phyloP scores from a whole-genome alignment of 2,888 invertebrate species.

The Hypsopygia costalis region DNA sequence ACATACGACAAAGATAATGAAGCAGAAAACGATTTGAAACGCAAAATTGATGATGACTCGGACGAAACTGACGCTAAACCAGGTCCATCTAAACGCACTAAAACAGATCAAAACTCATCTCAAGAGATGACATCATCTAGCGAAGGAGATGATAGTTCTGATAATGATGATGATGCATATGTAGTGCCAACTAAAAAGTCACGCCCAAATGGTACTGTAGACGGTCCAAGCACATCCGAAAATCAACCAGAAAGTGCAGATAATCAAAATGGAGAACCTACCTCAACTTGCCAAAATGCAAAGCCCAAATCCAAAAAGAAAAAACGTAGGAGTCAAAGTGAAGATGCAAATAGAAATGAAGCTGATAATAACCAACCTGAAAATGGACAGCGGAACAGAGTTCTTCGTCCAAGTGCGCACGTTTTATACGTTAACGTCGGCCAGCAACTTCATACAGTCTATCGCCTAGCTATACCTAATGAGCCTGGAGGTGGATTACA shows the following conservation, averaged over 20 bases:
- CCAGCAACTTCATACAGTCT: constrained; percentile 28
- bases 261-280: not conserved
- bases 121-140: not conserved
- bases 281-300: not conserved
- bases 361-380: not conserved
- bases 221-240: not conserved
- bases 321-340: not conserved
- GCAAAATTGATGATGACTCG: too few species aligned
- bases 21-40: too few species aligned
- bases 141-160: not conserved
- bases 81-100: not conserved
- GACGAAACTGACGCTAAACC: not conserved
- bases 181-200: not conserved
- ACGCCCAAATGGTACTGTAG: not conserved
- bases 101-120: not conserved
- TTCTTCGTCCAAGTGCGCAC: constrained; percentile 27
- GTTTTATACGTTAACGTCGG: constrained; percentile 49
- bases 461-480: constrained; percentile 24
- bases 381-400: not conserved
- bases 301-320: not conserved
- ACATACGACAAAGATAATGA: too few species aligned
- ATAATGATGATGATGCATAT: not conserved
- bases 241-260: not conserved
- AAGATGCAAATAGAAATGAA: not conserved
- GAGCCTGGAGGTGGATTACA: constrained; percentile 2